Evolutionary conservation across 2,797 vertebrate genomes (phyloP), one percentile per base, ranked within the genome.

Genomic region (Melanotaenia nigrans): DNA sequence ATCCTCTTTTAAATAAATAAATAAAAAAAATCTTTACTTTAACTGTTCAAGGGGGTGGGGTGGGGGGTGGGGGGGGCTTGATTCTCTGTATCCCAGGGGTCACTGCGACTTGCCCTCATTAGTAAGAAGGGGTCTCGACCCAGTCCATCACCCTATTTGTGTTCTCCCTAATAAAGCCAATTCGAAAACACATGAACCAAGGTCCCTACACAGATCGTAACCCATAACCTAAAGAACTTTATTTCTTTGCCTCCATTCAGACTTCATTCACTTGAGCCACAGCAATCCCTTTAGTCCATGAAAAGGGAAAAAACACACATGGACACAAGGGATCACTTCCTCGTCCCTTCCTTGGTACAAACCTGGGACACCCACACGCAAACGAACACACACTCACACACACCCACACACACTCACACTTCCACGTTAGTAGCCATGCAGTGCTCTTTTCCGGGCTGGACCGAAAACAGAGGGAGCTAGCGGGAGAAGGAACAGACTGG

Each of bases 41-140:
- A 25, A 25, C 25, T 25, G 25, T 25, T 25, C 25, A 25, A 25
- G 25, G 25, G 25, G 25, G 25, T 25, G 25, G 25, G 25, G 25
- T 25, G 25, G 25, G 25, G 25, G 25, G 25, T 25, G 25, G 60
- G 32, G 71, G 77, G 55, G 18, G 72, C 76, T 75, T 82, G 83
- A 87, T 83, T 85, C 79, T 69, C 59, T 25, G 75, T 63, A 30
- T 70, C 76, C 68, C 13, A 0, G n/a, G 74, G 90, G 89, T 92
- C 91, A 90, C 66, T 5, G 53, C 67, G 76, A 75, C 83, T 83
- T 83, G 86, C 87, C 85, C 92, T 93, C 92, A 92, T 93, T 93
- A 92, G 89, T 69, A 70, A 61, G 75, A 47, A 66, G 75, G 73
- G 78, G 73, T 87, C 86, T 87, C 71, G 40, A 66, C 79, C 79